Base-by-base conservation (phyloP, 2,888 invertebrate genomes). In the Cryptus viduatorius region DNA sequence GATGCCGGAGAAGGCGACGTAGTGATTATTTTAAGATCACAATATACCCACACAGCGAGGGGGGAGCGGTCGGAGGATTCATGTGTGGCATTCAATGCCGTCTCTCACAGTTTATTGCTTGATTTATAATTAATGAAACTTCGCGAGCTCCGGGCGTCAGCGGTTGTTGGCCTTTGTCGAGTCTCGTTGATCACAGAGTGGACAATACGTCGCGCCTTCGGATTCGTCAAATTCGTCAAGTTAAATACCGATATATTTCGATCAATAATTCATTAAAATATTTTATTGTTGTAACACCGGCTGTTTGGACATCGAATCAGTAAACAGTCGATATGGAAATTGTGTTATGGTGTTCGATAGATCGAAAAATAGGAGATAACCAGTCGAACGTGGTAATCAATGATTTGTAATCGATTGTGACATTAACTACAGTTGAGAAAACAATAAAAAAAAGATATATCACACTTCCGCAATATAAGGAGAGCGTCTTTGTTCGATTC, bases 11-110 rank as follows among this genome's bases (percentile, higher is more conserved):
- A 29, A 73, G 61, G 61, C 61, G 46, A 14, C 46, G 12, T 10
- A n/a, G 73, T 44, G 24, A 19, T 73, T 73, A 73, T 73, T 73
- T 73, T 64, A 44, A 73, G 61, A 73, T 48, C 46, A 48, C 73
- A 48, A 10, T 19, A 48, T 5, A 3, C 61, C n/a, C 73, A 16
- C 73, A 48, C n/a, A 24, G 12, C 31, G 24, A 12, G 24, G 8
- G 61, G n/a, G 44, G 12, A 29, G 24, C 4, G 24, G 8, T 61
- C 31, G 61, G 12, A 12, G 24, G 4, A 61, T 31, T 12, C 50
- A 8, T 37, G 7, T 37, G 7, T 16, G 50, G 50, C 50, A 10
- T 61, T 61, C 29, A 61, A 61, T 61, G 12, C 61, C 61, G 61
- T 12, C 24, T 31, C 24, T 59, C 56, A n/a, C 68, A 44, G 53